Base-by-base conservation (phyloP, 2,797 vertebrate genomes). In the Chaetodon trifasciatus region DNA sequence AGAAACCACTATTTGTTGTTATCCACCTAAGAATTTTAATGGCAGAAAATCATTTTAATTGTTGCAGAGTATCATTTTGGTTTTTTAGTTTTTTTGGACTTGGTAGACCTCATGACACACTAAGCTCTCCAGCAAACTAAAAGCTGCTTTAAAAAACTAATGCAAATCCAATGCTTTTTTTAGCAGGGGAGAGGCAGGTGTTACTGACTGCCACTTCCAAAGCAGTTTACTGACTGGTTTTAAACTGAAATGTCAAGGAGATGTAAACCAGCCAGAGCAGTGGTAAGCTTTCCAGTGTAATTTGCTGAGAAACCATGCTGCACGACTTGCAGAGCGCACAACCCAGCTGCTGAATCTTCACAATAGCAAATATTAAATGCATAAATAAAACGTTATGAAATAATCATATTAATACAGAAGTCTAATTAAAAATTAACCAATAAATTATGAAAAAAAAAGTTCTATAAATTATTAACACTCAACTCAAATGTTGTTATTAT, bases 371-470 rank as follows among this genome's bases (percentile, higher is more conserved):
- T 79, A 81, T 74, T 70, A 79, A 86, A 69, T 47, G 16, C 13
- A 83, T 76, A 40, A 87, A 86, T 87, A 82, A 79, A 86, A 83
- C 68, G 82, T 70, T 16, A 21, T 57, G 13, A 79, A 79, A 80
- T 58, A 78, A 73, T 75, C 15, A 49, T 40, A 66, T 73, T 58
- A 79, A 82, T 79, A 63, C 24, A 78, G 23, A 79, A 60, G 72
- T 52, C 49, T 44, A 49, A 75, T 78, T 81, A 78, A 85, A 85
- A 81, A 64, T 74, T 5, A 23, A 73, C 24, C 28, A 21, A 58
- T 67, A 23, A 23, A 74, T 69, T 46, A 52, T 75, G 32, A 82
- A 83, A 74, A 82, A 83, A 74, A 61, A 49, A 53, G 79, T 68
- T 64, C 9, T 35, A 55, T 87, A 3, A 74, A 81, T 79, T 56